Base-by-base conservation (phyloP, 2,888 invertebrate genomes). In the Latrodectus elegans region DNA sequence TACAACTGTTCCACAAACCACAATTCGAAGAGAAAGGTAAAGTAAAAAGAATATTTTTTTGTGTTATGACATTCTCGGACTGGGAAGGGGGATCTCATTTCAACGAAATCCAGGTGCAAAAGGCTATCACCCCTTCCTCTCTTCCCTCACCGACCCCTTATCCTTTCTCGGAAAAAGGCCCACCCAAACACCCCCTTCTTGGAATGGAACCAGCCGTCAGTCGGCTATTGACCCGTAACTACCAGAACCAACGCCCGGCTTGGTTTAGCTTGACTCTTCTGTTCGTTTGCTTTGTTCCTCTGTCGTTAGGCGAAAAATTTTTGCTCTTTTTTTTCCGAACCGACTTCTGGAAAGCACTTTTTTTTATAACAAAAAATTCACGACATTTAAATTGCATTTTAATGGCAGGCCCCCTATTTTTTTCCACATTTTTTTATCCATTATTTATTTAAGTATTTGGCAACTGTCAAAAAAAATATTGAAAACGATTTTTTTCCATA, bases 151-250 rank as follows among this genome's bases (percentile, higher is more conserved):
- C 60, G 26, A 68, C 67, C 82, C 64, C 49, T 75, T 78, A 80
- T 78, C 79, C 79, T 85, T 85, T 85, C 79, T 53, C 26, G 74
- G 79, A 85, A 85, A 85, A 84, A 84, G 75, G 38, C 52, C 51
- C 52, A 64, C 77, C 67, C 71, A 60, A 51, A 60, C 53, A 55
- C 26, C n/a, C 85, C 52, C 71, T 79, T 79, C 85, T 65, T 3
- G 64, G 79, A 79, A 79, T 79, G 74, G 79, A 74, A 79, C 71
- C 70, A 22, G 49, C 83, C 70, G 75, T 49, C 79, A 60, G 60
- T 55, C 85, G 85, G 85, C 79, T 85, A 85, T 85, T 85, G 85
- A 85, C 85, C 85, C 85, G 79, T 73, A 65, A 72, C 77, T 78
- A 15, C n/a, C 60, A 60, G 60, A 68, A 51, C 60, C 85, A 79